Evolutionary conservation across 2,113 vertebrate species (phyloP).

Genomic region (Cacatua alba): DNA sequence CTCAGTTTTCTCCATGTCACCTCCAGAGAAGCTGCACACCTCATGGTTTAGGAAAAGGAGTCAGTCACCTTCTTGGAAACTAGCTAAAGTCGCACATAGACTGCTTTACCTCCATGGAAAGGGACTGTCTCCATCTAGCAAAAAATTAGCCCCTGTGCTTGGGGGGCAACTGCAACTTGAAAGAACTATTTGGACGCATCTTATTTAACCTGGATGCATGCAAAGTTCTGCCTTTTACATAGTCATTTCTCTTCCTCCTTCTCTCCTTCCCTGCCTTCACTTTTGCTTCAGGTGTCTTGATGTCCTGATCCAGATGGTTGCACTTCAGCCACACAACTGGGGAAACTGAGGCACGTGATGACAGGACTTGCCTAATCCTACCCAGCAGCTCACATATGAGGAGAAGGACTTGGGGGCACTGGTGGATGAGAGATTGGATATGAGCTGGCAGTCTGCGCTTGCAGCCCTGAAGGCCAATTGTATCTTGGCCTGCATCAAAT

Average conservation of each 20-base stretch:
- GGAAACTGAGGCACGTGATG: not conserved
- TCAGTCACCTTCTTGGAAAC: not conserved
- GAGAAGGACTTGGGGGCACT: not conserved
- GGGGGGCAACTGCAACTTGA: not conserved
- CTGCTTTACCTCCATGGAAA: not conserved
- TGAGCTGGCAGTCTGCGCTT: not conserved
- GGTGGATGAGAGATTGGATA: not conserved
- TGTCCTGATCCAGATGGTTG: not conserved
- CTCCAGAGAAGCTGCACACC: not conserved
- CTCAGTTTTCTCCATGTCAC: accelerated
- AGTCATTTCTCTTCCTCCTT: not conserved
- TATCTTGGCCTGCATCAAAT: not conserved
- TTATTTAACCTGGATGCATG: not conserved
- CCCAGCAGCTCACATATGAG: not conserved
- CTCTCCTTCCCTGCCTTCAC: not conserved
- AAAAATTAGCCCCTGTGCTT: not conserved
- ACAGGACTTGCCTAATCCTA: not conserved
- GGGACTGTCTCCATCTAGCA: not conserved
- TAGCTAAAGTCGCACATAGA: not conserved
- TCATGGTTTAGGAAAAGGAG: not conserved
- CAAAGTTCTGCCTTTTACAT: not conserved
- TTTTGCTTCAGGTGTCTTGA: not conserved
- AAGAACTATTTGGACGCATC: not conserved
- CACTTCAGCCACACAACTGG: not conserved
- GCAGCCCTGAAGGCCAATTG: not conserved